A percentile compares a stretch with the other conserved stretches of the same genome.
Conservation (phyloP, 2,113 vertebrate species). For the Athene cunicularia region DNA sequence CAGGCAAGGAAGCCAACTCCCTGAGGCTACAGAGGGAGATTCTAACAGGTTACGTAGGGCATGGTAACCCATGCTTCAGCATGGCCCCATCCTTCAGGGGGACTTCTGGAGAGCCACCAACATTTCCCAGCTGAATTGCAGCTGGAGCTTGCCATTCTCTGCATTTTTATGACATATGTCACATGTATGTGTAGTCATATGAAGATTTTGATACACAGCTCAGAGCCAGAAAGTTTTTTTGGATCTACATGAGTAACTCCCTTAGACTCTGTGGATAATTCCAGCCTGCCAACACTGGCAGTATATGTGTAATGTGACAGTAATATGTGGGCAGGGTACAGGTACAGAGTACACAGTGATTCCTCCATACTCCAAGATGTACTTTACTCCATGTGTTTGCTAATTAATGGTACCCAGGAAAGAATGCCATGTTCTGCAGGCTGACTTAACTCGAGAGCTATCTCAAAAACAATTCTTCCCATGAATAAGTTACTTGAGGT, state of each 20-base stretch:
- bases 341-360: not conserved
- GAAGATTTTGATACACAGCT: not conserved
- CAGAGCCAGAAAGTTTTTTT: not conserved
- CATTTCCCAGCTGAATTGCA: not conserved
- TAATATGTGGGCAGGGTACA: not conserved
- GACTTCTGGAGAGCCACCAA: not conserved
- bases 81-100: not conserved
- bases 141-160: not conserved
- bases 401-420: not conserved
- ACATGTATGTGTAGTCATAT: no score
- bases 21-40: not conserved
- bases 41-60: not conserved
- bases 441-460: not conserved
- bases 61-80: not conserved
- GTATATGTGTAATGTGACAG: no score
- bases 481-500: not conserved
- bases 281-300: not conserved
- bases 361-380: not conserved
- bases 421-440: not conserved
- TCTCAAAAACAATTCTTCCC: not conserved
- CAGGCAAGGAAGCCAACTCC: rapidly evolving
- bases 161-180: not conserved
- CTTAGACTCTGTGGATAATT: not conserved
- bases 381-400: not conserved
- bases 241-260: not conserved